Base-by-base conservation (phyloP, 2,888 invertebrate species). In the Dusona sp. region DNA sequence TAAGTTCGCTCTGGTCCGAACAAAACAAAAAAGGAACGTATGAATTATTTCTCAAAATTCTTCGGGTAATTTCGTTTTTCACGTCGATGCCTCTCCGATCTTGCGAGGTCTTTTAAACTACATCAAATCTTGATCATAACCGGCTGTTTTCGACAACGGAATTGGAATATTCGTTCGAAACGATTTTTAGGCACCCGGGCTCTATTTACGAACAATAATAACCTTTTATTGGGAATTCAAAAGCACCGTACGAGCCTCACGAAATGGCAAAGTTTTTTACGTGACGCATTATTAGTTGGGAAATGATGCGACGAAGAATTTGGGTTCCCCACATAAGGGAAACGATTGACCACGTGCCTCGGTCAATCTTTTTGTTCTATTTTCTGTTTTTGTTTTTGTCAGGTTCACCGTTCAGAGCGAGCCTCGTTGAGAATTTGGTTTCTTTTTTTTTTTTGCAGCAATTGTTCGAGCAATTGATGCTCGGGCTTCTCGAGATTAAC, bases 141-240 rank as follows among this genome's bases (percentile, higher is more conserved):
- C 57, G 57, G 51, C 64, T 65, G 70, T 54, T 70, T 65, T 36
- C 64, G 74, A 79, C 29, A 61, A 70, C 22, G 25, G 67, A 84
- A 84, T 57, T 57, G 74, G 74, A 79, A 25, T 38, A 70, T 79
- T 77, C 80, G 80, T 72, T 72, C 70, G 70, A 77, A 72, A 84
- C 77, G 75, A 84, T 77, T 82, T 65, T 84, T 80, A 84, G 84
- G 84, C 84, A 84, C 79, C 74, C 75, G 74, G 80, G 75, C 68
- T 45, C 75, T 74, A 72, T 65, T 80, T 64, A 54, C 64, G 51
- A 77, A 75, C 64, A 77, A n/a, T n/a, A 64, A 57, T 45, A 65
- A n/a, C 74, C 64, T 54, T 75, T 38, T 48, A 51, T 16, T 61
- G 67, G 36, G 61, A 75, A 57, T 64, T 29, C 75, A 33, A 64